Evolutionary conservation across 2,888 invertebrate species (phyloP).

Genomic region (Theristus sp.): DNA sequence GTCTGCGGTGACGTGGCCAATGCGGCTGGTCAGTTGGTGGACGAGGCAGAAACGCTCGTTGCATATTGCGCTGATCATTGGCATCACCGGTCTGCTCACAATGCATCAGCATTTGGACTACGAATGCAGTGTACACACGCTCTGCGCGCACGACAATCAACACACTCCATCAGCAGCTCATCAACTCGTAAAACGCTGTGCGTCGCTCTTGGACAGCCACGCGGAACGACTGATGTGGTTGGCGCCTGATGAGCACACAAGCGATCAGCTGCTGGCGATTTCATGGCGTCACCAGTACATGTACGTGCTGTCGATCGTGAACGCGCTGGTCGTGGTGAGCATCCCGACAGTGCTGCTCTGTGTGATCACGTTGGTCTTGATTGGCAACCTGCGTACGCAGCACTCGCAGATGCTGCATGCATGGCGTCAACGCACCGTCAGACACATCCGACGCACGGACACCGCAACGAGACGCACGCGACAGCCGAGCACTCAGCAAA

Average conservation of each 20-base stretch:
- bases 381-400: neutral
- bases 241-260: neutral
- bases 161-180: no score
- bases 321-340: neutral
- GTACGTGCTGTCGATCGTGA: neutral
- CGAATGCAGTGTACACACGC: neutral
- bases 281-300: neutral
- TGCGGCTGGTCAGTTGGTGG: neutral
- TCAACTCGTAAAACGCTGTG: no score
- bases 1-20: neutral
- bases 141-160: neutral
- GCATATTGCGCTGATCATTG: neutral
- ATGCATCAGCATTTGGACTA: neutral
- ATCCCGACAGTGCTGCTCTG: neutral
- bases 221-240: neutral
- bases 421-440: neutral
- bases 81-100: neutral
- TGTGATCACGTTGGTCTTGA: neutral
- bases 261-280: neutral
- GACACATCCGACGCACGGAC: no score
- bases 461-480: no score
- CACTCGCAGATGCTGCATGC: neutral
- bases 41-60: neutral
- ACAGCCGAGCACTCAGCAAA: neutral
- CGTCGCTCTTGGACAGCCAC: neutral